These are phyloP conservation scores for Chloroclysta siterata DNA, from an alignment of 2,888 invertebrate genomes.

Conservation along the genomic window DNA sequence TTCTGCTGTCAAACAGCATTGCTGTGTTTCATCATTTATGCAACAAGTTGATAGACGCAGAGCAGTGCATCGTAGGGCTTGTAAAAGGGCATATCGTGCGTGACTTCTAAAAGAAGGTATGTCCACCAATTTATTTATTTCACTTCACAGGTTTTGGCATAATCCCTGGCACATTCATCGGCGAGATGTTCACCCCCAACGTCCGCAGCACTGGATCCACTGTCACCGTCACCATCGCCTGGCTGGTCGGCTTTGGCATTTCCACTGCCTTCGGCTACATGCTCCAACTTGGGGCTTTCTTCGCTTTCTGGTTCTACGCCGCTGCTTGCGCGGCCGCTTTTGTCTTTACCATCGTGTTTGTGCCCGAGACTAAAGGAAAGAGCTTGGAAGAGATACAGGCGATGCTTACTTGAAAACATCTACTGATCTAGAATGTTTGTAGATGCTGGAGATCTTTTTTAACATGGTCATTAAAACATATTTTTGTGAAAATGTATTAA, in stretches of 20 bases:
- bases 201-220: slow-evolving; percentile 52
- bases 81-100: too few species aligned
- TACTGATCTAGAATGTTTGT: too few species aligned
- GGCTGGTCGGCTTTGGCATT: slow-evolving; percentile 49
- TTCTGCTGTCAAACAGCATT: too few species aligned
- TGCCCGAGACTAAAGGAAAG: slow-evolving; percentile 58
- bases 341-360: slow-evolving; percentile 46
- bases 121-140: not conserved
- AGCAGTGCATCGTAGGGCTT: too few species aligned
- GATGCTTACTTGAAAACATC: slow-evolving; percentile 43
- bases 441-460: too few species aligned
- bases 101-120: too few species aligned
- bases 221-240: slow-evolving; percentile 41
- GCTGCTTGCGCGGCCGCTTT: slow-evolving; percentile 41
- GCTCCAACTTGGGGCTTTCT: slow-evolving; percentile 42
- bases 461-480: too few species aligned
- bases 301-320: slow-evolving; percentile 50
- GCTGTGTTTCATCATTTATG: too few species aligned
- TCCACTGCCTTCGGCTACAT: slow-evolving; percentile 47
- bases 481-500: too few species aligned
- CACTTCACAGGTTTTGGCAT: slow-evolving; percentile 50
- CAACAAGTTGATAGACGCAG: too few species aligned
- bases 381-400: slow-evolving; percentile 51
- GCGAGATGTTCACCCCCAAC: slow-evolving; percentile 56
- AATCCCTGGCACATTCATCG: slow-evolving; percentile 51